Conservation (phyloP, 1,140 invertebrate genomes). For the Zaprionus capensis region DNA sequence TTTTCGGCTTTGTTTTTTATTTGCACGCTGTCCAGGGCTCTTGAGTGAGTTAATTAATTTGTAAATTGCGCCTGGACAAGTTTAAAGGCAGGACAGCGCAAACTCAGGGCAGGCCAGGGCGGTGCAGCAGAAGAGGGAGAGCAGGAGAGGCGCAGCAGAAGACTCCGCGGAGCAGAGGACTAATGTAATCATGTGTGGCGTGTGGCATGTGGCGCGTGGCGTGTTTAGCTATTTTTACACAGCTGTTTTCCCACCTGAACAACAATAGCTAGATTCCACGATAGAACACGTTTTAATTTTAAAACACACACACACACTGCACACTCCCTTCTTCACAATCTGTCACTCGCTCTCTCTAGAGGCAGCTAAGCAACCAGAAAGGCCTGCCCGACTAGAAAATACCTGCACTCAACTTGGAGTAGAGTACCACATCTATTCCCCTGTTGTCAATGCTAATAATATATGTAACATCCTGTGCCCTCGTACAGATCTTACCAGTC, state of each 20-base stretch:
- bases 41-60: constrained; percentile 55
- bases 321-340: constrained; percentile 7
- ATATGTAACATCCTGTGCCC: neutral
- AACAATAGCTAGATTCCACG: constrained; percentile 71
- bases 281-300: constrained; percentile 84
- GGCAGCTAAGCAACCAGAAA: neutral
- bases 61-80: constrained; percentile 36
- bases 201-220: constrained; percentile 41
- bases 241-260: constrained; percentile 42
- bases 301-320: constrained; percentile 20
- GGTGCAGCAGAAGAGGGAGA: neutral
- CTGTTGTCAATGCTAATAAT: neutral
- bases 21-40: constrained; percentile 20
- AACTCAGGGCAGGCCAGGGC: too few relatives aligned
- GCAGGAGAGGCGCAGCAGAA: neutral
- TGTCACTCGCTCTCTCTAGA: constrained; percentile 6
- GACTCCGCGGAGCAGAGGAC: neutral
- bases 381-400: neutral
- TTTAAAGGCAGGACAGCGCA: constrained; percentile 26
- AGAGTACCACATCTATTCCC: constrained; percentile 4
- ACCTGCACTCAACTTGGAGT: neutral
- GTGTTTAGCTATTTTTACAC: constrained; percentile 56
- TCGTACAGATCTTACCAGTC: neutral
- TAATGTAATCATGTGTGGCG: constrained; percentile 44
- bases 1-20: constrained; percentile 8